phyloP scores from a whole-genome alignment of 2,797 vertebrate genomes.

The Urophycis tenuis region DNA sequence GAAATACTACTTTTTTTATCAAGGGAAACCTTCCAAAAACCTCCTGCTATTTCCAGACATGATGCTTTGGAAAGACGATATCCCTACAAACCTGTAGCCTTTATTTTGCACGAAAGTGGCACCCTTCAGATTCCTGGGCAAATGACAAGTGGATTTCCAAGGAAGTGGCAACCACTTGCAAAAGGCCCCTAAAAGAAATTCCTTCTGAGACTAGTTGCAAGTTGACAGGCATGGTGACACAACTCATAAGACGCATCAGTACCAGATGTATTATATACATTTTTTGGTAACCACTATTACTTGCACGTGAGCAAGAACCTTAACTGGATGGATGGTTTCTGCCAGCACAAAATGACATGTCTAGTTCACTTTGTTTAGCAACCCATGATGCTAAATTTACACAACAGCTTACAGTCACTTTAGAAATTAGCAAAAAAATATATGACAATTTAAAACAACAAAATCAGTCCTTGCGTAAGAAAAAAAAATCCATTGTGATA shows the following conservation, averaged over 20 bases:
- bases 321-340: conserved; percentile 65
- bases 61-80: conserved; percentile 77
- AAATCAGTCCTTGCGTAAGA: conserved; percentile 77
- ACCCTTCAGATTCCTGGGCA: conserved; percentile 66
- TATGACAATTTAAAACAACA: conserved; percentile 66
- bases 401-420: conserved; percentile 77
- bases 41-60: conserved; percentile 64
- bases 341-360: conserved; percentile 63
- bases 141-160: conserved; percentile 59
- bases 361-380: conserved; percentile 63
- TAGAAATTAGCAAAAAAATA: conserved; percentile 61
- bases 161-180: conserved; percentile 54
- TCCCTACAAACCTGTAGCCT: conserved; percentile 66
- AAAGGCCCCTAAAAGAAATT: conserved; percentile 60
- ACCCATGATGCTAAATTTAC: conserved; percentile 69
- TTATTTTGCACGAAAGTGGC: conserved; percentile 60
- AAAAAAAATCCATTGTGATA: conserved; percentile 73
- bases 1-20: conserved; percentile 55
- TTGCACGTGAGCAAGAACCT: conserved; percentile 72
- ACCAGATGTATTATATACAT: conserved; percentile 78
- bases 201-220: conserved; percentile 69
- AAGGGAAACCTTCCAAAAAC: conserved; percentile 67
- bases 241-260: conserved; percentile 71
- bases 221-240: conserved; percentile 67
- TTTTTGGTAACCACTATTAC: conserved; percentile 79